Percentiles rank a stretch among this genome's conserved stretches.
Evolutionary conservation across 1,140 invertebrate species (phyloP).

Genomic region (Magallana ariakensis): DNA sequence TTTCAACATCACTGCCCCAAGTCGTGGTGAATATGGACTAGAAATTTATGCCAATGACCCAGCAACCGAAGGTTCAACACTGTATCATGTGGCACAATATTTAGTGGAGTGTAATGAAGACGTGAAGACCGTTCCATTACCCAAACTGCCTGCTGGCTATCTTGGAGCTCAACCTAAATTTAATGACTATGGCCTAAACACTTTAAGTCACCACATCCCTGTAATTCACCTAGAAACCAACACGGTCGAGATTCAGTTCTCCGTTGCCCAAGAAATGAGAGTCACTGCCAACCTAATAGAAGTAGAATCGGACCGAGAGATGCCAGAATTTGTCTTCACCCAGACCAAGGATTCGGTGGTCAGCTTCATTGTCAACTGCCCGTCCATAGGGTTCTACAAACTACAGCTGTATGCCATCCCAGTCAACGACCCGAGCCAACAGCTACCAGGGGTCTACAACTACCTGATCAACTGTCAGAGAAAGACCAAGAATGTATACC

Average conservation of each 20-base stretch:
- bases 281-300: slow-evolving; percentile 78
- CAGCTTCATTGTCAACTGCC: slow-evolving; percentile 73
- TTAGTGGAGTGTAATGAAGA: slow-evolving; percentile 77
- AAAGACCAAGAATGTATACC: slow-evolving; percentile 50
- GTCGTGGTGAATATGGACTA: slow-evolving; percentile 78
- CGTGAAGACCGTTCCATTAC: slow-evolving; percentile 73
- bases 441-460: slow-evolving; percentile 79
- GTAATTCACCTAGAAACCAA: slow-evolving; percentile 76
- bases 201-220: slow-evolving; percentile 76
- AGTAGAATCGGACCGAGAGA: slow-evolving; percentile 72
- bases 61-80: slow-evolving; percentile 75
- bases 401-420: slow-evolving; percentile 78
- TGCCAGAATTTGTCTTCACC: slow-evolving; percentile 76
- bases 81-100: slow-evolving; percentile 78
- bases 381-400: slow-evolving; percentile 77
- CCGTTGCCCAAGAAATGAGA: slow-evolving; percentile 69
- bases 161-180: slow-evolving; percentile 78
- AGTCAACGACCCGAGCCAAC: slow-evolving; percentile 73
- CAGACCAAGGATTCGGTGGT: slow-evolving; percentile 71
- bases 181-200: slow-evolving; percentile 72
- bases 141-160: slow-evolving; percentile 77
- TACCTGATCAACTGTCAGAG: slow-evolving; percentile 77
- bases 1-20: slow-evolving; percentile 77
- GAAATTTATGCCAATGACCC: slow-evolving; percentile 80
- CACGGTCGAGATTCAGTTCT: slow-evolving; percentile 72